phyloP scores from a whole-genome alignment of 2,797 vertebrate genomes.

The Pangasius sanitwongsei region DNA sequence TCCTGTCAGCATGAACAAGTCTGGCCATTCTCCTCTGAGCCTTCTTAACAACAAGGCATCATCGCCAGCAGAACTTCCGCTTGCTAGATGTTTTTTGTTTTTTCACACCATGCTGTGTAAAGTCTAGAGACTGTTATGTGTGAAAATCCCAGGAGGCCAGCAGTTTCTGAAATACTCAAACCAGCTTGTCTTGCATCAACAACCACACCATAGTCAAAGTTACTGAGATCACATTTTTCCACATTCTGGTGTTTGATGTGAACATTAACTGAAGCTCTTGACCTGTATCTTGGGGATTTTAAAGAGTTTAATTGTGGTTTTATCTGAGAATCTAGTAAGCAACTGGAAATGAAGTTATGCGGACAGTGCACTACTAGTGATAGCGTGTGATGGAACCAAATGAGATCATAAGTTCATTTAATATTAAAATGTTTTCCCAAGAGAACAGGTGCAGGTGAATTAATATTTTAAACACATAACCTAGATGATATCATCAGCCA shows the following conservation, averaged over 20 bases:
- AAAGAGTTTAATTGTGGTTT: neutral
- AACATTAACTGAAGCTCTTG: neutral
- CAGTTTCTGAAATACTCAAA: neutral
- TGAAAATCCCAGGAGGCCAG: neutral
- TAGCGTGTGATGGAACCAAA: neutral
- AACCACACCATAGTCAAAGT: neutral
- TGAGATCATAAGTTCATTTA: neutral
- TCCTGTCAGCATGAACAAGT: neutral
- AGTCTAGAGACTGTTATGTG: neutral
- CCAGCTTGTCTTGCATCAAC: neutral
- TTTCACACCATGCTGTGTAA: neutral
- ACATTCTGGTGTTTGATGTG: neutral
- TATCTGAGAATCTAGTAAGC: too few species aligned
- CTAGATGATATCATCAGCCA: neutral
- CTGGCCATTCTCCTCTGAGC: neutral
- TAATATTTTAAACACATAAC: constrained; percentile 11
- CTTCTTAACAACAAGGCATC: neutral
- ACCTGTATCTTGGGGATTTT: neutral
- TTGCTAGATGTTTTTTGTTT: neutral
- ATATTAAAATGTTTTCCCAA: constrained; percentile 26
- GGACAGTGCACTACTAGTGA: neutral
- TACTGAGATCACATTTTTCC: neutral
- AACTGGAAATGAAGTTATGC: neutral
- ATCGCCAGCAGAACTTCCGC: neutral
- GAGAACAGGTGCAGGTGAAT: neutral